Evolutionary conservation across 23 tunicate genomes (phyloP), one percentile per base, ranked within the genome.

Genomic region (Ciona savignyi): DNA sequence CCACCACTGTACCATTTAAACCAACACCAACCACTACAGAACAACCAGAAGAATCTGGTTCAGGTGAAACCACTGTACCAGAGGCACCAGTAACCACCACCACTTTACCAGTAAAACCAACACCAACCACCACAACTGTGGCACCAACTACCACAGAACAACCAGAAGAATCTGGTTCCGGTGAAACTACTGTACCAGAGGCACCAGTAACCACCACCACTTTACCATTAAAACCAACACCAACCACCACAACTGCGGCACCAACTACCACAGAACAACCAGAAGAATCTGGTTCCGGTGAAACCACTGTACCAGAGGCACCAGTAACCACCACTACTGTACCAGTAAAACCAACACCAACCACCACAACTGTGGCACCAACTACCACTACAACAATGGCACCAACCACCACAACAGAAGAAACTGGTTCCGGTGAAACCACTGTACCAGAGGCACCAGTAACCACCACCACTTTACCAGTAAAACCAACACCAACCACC

Each of bases 211-310:
- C 72, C 25, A 74, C 79, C 62, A 62, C 79, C 22, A 32, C 86
- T 6, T 2, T 72, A 27, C 82, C 74, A 23, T 20, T 60, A 29
- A 69, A 78, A 70, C 79, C 79, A 30, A 51, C 48, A 6, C 51
- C 35, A 65, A 74, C 79, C 20, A 72, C 76, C 65, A n/a, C n/a
- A n/a, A n/a, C n/a, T n/a, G n/a, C n/a, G n/a, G n/a, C n/a, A n/a
- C n/a, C n/a, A n/a, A n/a, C n/a, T n/a, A n/a, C n/a, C n/a, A n/a
- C n/a, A n/a, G 42, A n/a, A n/a, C n/a, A n/a, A n/a, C n/a, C 76
- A 32, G 78, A 73, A 74, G 86, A 34, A 31, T 73, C 86, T 9
- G 86, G 86, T 23, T 81, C 86, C 25, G 86, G 86, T 29, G 75
- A 77, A 4, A 78, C 89, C 69, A 70, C 77, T 29, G 67, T 62